These are phyloP conservation scores for Drosophila punjabiensis DNA, from an alignment of 1,140 invertebrate genomes.

Conservation along the genomic window DNA sequence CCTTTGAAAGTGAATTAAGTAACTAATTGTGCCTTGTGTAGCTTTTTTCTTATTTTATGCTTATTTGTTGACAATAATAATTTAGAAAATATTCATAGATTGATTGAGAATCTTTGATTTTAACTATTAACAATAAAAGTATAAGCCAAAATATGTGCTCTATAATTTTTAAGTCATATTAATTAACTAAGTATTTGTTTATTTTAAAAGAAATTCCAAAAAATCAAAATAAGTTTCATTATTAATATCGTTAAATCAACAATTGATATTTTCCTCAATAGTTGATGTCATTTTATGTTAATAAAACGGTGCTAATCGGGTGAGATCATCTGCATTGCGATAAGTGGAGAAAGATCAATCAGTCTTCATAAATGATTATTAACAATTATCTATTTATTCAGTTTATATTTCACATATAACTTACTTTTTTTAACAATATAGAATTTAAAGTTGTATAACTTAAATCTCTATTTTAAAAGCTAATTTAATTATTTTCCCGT, in stretches of 20 bases:
- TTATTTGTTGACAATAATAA: not conserved
- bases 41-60: not conserved
- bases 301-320: constrained; percentile 19
- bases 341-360: not conserved
- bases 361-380: no score
- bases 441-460: no score
- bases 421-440: no score
- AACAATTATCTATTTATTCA: no score
- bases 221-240: not conserved
- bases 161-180: no score
- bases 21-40: not conserved
- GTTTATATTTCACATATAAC: no score
- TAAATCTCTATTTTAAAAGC: not conserved
- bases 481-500: not conserved
- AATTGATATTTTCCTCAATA: not conserved
- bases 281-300: not conserved
- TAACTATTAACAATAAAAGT: not conserved
- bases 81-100: not conserved
- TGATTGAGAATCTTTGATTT: not conserved
- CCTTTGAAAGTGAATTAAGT: not conserved
- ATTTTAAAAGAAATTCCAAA: not conserved
- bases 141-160: not conserved
- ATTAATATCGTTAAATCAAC: not conserved
- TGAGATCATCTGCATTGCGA: constrained; percentile 26
- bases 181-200: no score